phyloP scores from a whole-genome alignment of 2,797 vertebrate species.

The Hippopotamyrus pictus region DNA sequence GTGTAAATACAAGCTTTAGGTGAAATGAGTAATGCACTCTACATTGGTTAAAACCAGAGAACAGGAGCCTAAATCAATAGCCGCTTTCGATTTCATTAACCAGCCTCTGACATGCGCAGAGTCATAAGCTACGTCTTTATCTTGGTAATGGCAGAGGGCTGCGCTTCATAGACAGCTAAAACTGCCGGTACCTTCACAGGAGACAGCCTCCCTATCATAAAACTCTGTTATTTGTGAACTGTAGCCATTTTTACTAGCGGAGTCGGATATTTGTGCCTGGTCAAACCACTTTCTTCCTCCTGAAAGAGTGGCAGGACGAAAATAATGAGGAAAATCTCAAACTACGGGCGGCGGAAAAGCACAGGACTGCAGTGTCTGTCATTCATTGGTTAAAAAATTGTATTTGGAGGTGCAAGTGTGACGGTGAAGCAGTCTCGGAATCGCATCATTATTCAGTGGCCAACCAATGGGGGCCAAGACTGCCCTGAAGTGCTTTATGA shows the following conservation, averaged over 20 bases:
- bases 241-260: background rate
- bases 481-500: constrained; percentile 83
- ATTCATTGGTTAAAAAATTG: constrained; percentile 20
- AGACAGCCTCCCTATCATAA: background rate
- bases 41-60: constrained; percentile 25
- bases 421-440: constrained; percentile 76
- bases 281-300: background rate
- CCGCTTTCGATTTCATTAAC: constrained; percentile 40
- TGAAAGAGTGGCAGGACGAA: background rate
- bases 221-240: background rate
- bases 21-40: constrained; percentile 24
- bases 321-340: background rate
- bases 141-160: background rate
- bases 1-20: constrained; percentile 37
- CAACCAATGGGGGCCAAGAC: constrained; percentile 83
- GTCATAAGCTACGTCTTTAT: constrained; percentile 33
- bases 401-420: constrained; percentile 45
- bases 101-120: constrained; percentile 14
- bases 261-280: background rate
- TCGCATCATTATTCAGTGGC: constrained; percentile 78
- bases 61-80: constrained; percentile 23
- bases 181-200: background rate
- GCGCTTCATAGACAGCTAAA: background rate
- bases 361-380: background rate
- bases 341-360: no score